phyloP scores from a whole-genome alignment of 2,888 invertebrate genomes.

The Macrosoma leucophasiata region DNA sequence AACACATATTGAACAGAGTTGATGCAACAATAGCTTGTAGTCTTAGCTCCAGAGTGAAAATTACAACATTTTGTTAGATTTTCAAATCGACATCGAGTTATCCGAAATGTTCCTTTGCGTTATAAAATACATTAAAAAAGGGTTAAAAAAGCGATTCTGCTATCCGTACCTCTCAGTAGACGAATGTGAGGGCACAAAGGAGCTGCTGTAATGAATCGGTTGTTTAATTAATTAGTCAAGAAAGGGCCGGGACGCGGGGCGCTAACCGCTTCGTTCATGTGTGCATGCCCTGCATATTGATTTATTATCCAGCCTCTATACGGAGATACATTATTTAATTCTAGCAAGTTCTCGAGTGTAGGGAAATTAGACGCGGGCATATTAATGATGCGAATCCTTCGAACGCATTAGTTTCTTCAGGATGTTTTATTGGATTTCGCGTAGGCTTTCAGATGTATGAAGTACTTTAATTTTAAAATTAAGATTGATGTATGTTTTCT shows the following conservation, averaged over 20 bases:
- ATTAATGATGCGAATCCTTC: conserved; percentile 14
- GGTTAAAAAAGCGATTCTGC: conserved; percentile 34
- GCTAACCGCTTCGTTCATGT: conserved; percentile 41
- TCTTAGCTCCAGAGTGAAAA: too few species aligned
- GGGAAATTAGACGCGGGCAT: conserved; percentile 21
- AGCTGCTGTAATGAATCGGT: conserved; percentile 82
- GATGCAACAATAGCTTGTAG: too few species aligned
- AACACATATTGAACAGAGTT: too few species aligned
- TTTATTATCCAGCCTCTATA: conserved; percentile 64
- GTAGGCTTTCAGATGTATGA: too few species aligned
- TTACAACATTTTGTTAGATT: too few species aligned
- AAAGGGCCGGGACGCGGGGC: conserved; percentile 52
- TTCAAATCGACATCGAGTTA: too few species aligned
- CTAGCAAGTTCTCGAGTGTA: conserved; percentile 57
- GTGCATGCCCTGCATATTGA: conserved; percentile 74
- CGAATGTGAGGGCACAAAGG: conserved; percentile 73
- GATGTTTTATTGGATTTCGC: conserved; percentile 1
- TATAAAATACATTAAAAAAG: conserved; percentile 2
- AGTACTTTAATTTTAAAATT: conserved; percentile 1
- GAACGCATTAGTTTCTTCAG: conserved; percentile 4
- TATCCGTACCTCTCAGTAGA: conserved; percentile 56
- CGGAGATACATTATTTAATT: conserved; percentile 72
- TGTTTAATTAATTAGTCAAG: conserved; percentile 84
- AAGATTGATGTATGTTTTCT: conserved; percentile 15
- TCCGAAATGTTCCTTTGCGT: too few species aligned